Evolutionary conservation across 2,113 vertebrate genomes (phyloP).

Genomic region (Ageneiosus marmoratus): DNA sequence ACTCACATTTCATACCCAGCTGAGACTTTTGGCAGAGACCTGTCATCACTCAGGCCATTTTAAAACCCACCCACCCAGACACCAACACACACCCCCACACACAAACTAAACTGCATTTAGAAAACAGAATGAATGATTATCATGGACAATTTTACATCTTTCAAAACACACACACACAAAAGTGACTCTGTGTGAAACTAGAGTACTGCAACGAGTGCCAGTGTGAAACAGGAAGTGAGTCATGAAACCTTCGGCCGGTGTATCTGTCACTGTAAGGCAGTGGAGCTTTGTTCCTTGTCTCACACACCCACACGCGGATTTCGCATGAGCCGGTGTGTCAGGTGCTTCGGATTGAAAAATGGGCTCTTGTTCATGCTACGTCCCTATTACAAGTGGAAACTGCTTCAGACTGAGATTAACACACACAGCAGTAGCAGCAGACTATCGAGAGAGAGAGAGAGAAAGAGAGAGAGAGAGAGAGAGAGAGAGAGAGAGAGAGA

Average conservation of each 20-base stretch:
- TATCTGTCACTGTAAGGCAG: neutral
- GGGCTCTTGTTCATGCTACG: neutral
- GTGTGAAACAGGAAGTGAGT: constrained; percentile 37
- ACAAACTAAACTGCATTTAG: constrained; percentile 10
- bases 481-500: too few relatives aligned
- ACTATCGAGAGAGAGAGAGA: neutral
- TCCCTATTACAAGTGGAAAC: neutral
- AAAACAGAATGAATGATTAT: neutral
- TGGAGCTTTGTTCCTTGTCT: neutral
- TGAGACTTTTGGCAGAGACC: constrained; percentile 39
- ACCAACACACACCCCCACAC: constrained; percentile 12
- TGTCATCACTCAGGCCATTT: constrained; percentile 29
- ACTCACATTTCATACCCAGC: constrained; percentile 35
- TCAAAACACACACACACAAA: neutral
- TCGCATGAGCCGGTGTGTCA: neutral
- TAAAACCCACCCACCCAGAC: constrained; percentile 22
- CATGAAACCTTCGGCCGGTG: neutral
- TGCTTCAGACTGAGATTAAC: neutral
- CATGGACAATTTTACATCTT: neutral
- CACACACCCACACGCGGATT: neutral
- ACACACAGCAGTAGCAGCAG: neutral
- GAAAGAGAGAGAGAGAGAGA: neutral
- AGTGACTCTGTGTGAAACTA: neutral
- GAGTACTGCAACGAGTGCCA: neutral
- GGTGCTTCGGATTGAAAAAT: neutral